A percentile compares a stretch with the other conserved stretches of the same genome.
Conservation (phyloP, 1,140 invertebrate genomes). For the Lordiphosa clarofinis region DNA sequence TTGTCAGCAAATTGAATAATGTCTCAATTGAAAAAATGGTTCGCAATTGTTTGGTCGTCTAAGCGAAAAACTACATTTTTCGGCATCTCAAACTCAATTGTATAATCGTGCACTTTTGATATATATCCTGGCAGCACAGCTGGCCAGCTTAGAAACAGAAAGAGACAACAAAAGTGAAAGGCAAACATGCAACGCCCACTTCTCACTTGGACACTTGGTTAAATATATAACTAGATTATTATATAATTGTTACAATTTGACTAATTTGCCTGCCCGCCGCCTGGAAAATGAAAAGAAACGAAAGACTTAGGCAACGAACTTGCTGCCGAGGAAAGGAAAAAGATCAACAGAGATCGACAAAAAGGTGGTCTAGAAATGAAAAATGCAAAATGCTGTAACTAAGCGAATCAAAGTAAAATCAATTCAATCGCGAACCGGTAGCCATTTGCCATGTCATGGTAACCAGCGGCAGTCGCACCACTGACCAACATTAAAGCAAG, state of each 20-base stretch:
- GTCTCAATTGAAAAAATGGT: slow-evolving; percentile 61
- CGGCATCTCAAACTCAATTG: slow-evolving; percentile 37
- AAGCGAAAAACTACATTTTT: slow-evolving; percentile 29
- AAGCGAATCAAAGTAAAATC: slow-evolving; percentile 9
- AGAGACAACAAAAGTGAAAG: slow-evolving; percentile 55
- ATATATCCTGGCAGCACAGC: slow-evolving; percentile 51
- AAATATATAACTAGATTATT: slow-evolving; percentile 56
- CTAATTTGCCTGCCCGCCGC: slow-evolving; percentile 52
- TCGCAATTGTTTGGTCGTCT: slow-evolving; percentile 46
- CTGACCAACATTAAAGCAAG: slow-evolving; percentile 52
- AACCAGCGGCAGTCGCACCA: slow-evolving; percentile 41
- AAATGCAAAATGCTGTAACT: slow-evolving; percentile 24
- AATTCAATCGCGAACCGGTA: slow-evolving; percentile 31
- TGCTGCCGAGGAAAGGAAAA: slow-evolving; percentile 5
- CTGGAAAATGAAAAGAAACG: slow-evolving; percentile 15
- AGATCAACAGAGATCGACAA: background rate
- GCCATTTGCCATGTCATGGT: slow-evolving; percentile 41
- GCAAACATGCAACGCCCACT: slow-evolving; percentile 71
- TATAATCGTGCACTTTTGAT: slow-evolving; percentile 50
- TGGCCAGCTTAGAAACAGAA: slow-evolving; percentile 21
- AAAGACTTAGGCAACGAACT: slow-evolving; percentile 38
- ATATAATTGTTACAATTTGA: slow-evolving; percentile 68
- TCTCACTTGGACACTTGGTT: slow-evolving; percentile 35
- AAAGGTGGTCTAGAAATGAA: slow-evolving; percentile 14
- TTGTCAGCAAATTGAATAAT: slow-evolving; percentile 75